Percentiles rank a stretch among this genome's conserved stretches.
These are phyloP conservation scores for Triops longicaudatus DNA, from an alignment of 1,140 invertebrate species.

Conservation along the genomic window DNA sequence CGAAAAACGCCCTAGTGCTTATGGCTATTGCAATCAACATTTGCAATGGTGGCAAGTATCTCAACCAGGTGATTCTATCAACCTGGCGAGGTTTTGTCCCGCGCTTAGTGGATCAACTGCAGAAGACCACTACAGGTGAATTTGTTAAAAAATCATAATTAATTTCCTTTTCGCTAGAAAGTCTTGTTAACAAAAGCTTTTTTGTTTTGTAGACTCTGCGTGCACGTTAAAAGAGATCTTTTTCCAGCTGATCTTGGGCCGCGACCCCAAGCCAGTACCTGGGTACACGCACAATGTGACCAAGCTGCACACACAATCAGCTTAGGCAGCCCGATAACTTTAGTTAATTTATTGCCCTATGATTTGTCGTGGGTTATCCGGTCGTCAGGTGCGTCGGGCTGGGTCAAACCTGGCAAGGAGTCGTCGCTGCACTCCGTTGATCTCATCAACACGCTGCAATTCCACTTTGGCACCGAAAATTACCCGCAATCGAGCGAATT, in stretches of 20 bases:
- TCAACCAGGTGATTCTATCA: conserved; percentile 46
- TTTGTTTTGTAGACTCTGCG: conserved; percentile 57
- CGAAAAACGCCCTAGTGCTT: conserved; percentile 39
- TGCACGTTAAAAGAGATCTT: conserved; percentile 64
- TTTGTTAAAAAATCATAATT: too few relatives aligned
- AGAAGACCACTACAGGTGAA: conserved; percentile 39
- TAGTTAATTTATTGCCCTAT: conserved; percentile 55
- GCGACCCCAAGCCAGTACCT: conserved; percentile 27
- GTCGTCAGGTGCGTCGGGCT: conserved; percentile 39
- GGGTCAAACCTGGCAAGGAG: conserved; percentile 54
- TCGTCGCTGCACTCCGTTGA: conserved; percentile 45
- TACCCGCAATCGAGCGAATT: conserved; percentile 58
- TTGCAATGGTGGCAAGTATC: conserved; percentile 56
- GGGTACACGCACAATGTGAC: background rate
- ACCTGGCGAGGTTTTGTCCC: conserved; percentile 45
- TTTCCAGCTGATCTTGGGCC: conserved; percentile 58
- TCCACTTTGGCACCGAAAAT: conserved; percentile 69
- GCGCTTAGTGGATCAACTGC: conserved; percentile 38
- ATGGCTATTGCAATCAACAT: conserved; percentile 51
- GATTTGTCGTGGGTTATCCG: conserved; percentile 51
- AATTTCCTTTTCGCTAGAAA: conserved; percentile 26
- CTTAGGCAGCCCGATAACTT: conserved; percentile 68
- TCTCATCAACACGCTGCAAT: conserved; percentile 56
- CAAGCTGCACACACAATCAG: conserved; percentile 78
- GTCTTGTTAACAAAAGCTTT: background rate